Percentiles rank a stretch among this genome's conserved stretches.
phyloP scores from a whole-genome alignment of 2,113 vertebrate genomes.

The Apeltes quadracus region DNA sequence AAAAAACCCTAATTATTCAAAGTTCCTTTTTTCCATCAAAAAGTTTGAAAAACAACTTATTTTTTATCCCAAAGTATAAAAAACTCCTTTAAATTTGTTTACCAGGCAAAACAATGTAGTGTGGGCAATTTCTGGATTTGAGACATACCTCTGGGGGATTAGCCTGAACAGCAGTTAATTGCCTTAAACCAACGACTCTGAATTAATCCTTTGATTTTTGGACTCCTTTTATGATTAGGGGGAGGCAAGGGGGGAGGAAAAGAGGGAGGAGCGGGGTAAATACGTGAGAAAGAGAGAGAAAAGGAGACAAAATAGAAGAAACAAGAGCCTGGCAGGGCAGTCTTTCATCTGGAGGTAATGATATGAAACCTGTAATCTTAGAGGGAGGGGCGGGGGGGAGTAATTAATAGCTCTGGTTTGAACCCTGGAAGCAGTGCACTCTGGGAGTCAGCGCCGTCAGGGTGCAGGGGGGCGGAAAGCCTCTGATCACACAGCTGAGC shows the following conservation, averaged over 20 bases:
- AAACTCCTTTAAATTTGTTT: slow-evolving; percentile 53
- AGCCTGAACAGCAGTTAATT: slow-evolving; percentile 72
- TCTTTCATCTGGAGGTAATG: slow-evolving; percentile 56
- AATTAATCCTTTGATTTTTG: slow-evolving; percentile 72
- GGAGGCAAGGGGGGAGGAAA: background rate
- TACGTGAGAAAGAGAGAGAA: slow-evolving; percentile 11
- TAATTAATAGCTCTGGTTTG: slow-evolving; percentile 34
- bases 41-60: slow-evolving; percentile 29
- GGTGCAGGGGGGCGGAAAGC: background rate
- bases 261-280: background rate
- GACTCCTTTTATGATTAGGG: slow-evolving; percentile 58
- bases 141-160: slow-evolving; percentile 71
- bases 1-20: slow-evolving; percentile 64
- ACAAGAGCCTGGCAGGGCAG: slow-evolving; percentile 29
- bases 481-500: slow-evolving; percentile 19
- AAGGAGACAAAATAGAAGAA: slow-evolving; percentile 25
- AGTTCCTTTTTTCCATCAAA: slow-evolving; percentile 54
- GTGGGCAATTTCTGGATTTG: slow-evolving; percentile 69
- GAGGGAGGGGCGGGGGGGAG: slow-evolving; percentile 22
- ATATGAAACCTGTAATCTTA: slow-evolving; percentile 62
- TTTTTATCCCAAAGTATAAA: slow-evolving; percentile 32
- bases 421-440: slow-evolving; percentile 25
- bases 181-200: slow-evolving; percentile 69
- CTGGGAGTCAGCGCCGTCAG: slow-evolving; percentile 6
- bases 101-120: slow-evolving; percentile 48